phyloP scores from a whole-genome alignment of 1,140 invertebrate genomes.

The Cydia amplana region DNA sequence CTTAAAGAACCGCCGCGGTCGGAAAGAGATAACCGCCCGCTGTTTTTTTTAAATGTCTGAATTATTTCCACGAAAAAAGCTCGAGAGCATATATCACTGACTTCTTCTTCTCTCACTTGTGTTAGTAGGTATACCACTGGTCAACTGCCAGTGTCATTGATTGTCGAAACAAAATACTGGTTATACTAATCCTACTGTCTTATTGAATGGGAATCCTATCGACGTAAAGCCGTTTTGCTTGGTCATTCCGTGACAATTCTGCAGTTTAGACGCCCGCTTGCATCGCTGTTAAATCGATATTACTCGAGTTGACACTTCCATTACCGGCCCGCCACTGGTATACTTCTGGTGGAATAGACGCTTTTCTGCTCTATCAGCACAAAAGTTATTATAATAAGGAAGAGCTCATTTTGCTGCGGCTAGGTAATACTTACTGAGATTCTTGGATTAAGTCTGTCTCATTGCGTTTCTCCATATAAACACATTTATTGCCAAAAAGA shows the following conservation, averaged over 20 bases:
- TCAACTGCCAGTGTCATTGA: neutral
- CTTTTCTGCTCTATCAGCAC: neutral
- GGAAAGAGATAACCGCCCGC: no score
- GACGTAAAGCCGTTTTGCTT: constrained; percentile 2
- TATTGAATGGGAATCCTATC: constrained; percentile 19
- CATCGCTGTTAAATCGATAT: constrained; percentile 25
- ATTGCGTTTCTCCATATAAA: no score
- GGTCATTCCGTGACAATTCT: constrained; percentile 26
- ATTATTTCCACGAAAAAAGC: no score
- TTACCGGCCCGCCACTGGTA: constrained; percentile 8
- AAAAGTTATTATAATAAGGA: neutral
- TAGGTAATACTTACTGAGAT: no score
- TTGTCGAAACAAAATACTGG: neutral
- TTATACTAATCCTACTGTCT: neutral
- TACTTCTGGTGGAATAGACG: neutral
- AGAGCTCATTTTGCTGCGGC: no score
- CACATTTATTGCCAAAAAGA: no score
- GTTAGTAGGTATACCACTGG: no score
- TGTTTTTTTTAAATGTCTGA: no score
- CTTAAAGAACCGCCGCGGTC: no score
- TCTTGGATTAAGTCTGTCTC: no score
- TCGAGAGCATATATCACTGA: no score
- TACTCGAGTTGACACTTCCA: constrained; percentile 28
- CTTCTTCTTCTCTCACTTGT: no score
- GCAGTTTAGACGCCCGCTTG: constrained; percentile 2